A percentile compares a stretch with the other conserved stretches of the same genome.
Conservation (phyloP, 2,797 vertebrate species). For the Arrhamphus sclerolepis region DNA sequence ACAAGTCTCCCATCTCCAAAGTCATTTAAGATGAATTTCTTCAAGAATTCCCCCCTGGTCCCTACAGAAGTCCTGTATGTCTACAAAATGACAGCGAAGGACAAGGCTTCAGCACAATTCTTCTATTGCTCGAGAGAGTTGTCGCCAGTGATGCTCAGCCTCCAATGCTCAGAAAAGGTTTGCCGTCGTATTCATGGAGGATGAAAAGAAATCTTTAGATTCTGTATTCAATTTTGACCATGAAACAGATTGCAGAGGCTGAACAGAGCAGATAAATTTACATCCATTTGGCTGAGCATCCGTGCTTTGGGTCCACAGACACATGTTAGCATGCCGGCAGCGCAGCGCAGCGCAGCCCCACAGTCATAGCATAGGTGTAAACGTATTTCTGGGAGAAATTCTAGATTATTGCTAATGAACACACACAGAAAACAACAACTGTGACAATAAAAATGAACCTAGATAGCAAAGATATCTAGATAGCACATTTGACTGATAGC, state of each 20-base stretch:
- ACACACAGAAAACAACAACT: no score
- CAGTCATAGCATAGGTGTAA: conserved; percentile 2
- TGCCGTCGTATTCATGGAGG: conserved; percentile 33
- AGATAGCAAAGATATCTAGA: no score
- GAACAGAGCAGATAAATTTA: conserved; percentile 61
- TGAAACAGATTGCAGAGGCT: conserved; percentile 40
- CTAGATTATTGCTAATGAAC: no score
- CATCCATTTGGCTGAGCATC: conserved; percentile 26
- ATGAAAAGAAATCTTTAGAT: conserved; percentile 52
- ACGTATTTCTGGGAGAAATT: no score
- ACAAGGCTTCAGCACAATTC: conserved; percentile 52
- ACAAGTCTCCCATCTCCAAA: conserved; percentile 39
- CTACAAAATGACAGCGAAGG: conserved; percentile 47
- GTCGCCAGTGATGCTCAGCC: conserved; percentile 19
- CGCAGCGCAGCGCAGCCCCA: conserved; percentile 21
- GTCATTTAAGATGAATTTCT: conserved; percentile 43
- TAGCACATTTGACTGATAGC: no score
- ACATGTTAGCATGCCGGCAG: conserved; percentile 53
- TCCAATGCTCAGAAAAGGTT: not conserved
- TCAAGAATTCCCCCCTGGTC: conserved; percentile 19
- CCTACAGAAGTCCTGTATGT: conserved; percentile 45
- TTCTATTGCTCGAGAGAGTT: conserved; percentile 55
- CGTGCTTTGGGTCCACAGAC: conserved; percentile 56
- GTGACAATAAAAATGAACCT: no score
- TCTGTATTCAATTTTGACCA: conserved; percentile 42